Percentiles rank a stretch among this genome's conserved stretches.
Conservation (phyloP, 2,113 vertebrate genomes). For the Morphnarchus princeps region DNA sequence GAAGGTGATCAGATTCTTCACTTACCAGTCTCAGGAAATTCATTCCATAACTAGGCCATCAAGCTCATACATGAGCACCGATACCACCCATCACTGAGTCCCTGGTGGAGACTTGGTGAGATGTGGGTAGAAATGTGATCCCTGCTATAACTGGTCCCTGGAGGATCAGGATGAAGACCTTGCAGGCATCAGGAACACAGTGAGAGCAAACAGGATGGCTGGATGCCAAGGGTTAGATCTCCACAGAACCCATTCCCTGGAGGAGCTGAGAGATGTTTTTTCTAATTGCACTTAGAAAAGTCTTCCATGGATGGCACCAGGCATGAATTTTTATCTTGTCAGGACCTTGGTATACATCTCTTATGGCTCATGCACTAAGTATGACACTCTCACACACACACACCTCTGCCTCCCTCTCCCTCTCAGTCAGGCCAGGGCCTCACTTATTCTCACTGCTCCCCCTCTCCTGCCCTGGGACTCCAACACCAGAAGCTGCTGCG, state of each 20-base stretch:
- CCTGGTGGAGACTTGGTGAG: neutral
- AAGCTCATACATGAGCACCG: neutral
- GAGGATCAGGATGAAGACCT: neutral
- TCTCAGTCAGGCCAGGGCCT: neutral
- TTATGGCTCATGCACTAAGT: neutral
- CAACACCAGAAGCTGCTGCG: neutral
- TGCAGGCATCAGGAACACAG: neutral
- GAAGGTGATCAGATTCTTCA: neutral
- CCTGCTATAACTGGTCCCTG: neutral
- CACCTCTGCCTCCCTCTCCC: neutral
- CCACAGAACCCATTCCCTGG: neutral
- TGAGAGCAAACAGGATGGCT: neutral
- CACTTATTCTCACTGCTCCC: neutral
- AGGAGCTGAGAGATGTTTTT: neutral
- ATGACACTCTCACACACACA: neutral
- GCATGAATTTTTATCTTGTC: neutral
- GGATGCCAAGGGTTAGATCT: neutral
- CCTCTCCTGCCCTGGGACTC: neutral
- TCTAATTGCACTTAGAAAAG: neutral
- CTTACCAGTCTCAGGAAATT: neutral
- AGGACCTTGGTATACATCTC: neutral
- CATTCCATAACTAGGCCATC: neutral
- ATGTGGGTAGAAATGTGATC: neutral
- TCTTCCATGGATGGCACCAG: neutral
- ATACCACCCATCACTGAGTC: neutral